A percentile compares a stretch with the other conserved stretches of the same genome.
These are phyloP conservation scores for Cavia aperea DNA, from an alignment of 2,113 vertebrate species.

Conservation along the genomic window DNA sequence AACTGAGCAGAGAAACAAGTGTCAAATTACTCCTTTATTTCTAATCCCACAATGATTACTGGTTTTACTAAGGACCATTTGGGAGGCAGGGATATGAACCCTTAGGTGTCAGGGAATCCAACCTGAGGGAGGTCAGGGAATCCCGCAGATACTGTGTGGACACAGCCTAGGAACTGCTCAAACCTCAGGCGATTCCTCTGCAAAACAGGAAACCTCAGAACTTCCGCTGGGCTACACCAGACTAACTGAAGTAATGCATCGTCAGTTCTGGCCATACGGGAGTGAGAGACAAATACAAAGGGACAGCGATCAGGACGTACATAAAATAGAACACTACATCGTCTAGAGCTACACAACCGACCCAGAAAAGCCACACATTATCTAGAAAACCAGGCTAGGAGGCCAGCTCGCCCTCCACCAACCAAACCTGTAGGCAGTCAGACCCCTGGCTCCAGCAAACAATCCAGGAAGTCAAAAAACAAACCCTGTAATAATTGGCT, in stretches of 20 bases:
- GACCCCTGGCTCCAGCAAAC: not conserved
- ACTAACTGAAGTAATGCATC: not conserved
- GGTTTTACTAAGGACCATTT: accelerated
- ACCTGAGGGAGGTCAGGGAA: not conserved
- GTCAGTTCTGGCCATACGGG: not conserved
- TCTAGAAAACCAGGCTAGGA: too few species aligned
- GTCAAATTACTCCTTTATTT: not conserved
- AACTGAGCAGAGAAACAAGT: too few species aligned
- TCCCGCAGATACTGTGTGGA: not conserved
- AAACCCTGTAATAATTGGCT: too few species aligned
- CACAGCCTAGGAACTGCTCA: accelerated
- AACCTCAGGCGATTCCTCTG: not conserved
- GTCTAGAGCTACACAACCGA: accelerated
- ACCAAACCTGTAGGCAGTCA: not conserved
- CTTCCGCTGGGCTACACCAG: not conserved
- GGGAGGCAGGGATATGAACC: accelerated
- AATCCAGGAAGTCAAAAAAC: not conserved
- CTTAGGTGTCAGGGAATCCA: accelerated
- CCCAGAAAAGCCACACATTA: not conserved
- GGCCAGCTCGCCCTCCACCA: not conserved
- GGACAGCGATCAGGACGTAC: not conserved
- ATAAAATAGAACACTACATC: not conserved
- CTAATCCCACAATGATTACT: not conserved
- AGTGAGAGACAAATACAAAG: not conserved
- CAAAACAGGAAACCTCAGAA: too few species aligned